These are phyloP conservation scores for Vanessa cardui DNA, from an alignment of 2,888 invertebrate genomes.

Conservation along the genomic window DNA sequence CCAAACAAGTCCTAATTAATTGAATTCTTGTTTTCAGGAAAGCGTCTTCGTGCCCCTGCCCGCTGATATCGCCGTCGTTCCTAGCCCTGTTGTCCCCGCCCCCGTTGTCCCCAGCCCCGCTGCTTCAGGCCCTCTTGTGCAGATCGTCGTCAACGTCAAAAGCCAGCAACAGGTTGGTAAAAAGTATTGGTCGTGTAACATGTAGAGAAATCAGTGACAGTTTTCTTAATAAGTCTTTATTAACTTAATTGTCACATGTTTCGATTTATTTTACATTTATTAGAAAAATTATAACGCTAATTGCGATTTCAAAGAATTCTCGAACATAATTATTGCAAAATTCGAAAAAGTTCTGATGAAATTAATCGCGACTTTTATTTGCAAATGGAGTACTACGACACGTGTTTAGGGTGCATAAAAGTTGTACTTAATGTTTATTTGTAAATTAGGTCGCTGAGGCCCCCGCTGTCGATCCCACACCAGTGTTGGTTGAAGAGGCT, in stretches of 20 bases:
- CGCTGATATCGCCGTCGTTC: conserved; percentile 40
- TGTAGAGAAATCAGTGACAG: too few species aligned
- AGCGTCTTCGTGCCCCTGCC: conserved; percentile 48
- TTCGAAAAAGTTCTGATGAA: too few species aligned
- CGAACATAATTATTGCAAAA: too few species aligned
- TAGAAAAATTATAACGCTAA: too few species aligned
- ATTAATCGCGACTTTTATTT: too few species aligned
- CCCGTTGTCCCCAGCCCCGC: conserved; percentile 36
- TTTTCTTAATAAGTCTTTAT: too few species aligned
- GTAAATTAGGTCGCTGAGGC: conserved; percentile 1
- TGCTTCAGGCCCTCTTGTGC: conserved; percentile 58
- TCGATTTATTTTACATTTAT: too few species aligned
- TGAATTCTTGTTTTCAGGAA: conserved; percentile 41
- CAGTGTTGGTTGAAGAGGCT: not conserved
- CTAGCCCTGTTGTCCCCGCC: conserved; percentile 27
- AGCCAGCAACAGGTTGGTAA: conserved; percentile 42
- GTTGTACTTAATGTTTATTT: not conserved
- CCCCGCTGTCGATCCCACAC: not conserved
- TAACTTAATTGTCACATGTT: too few species aligned
- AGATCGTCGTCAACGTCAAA: conserved; percentile 57
- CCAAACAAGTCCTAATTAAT: too few species aligned
- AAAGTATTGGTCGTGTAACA: not conserved
- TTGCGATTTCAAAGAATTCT: too few species aligned
- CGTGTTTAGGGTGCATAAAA: too few species aligned
- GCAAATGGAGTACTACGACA: too few species aligned